Evolutionary conservation across 2,797 vertebrate species (phyloP).

Genomic region (Pseudochirops corinnae): DNA sequence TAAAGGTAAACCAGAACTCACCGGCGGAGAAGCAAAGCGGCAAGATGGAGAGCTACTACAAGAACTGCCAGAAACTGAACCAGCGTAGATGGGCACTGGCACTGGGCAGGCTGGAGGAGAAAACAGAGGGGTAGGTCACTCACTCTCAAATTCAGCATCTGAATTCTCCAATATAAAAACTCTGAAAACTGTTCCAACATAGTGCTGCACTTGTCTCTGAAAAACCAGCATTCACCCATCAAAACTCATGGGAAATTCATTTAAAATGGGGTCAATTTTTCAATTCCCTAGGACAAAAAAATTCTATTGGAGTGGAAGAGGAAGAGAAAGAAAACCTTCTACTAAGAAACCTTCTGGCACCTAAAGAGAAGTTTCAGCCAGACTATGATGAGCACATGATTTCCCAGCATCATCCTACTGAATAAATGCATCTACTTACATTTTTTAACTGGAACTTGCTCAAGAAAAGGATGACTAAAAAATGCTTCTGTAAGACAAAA

Average conservation of each 20-base stretch:
- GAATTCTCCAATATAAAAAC: background rate
- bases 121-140: background rate
- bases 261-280: constrained; percentile 71
- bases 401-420: constrained; percentile 3
- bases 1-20: constrained; percentile 85
- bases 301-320: constrained; percentile 49
- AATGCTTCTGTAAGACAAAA: constrained; percentile 90
- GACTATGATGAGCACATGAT: background rate
- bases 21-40: constrained; percentile 95
- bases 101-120: constrained; percentile 92
- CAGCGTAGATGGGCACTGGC: constrained; percentile 91
- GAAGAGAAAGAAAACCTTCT: constrained; percentile 60
- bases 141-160: constrained; percentile 15
- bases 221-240: constrained; percentile 34
- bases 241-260: constrained; percentile 56
- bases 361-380: background rate
- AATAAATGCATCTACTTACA: constrained; percentile 87
- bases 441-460: constrained; percentile 94
- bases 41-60: constrained; percentile 94
- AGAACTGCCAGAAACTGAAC: constrained; percentile 90
- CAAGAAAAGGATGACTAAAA: constrained; percentile 96
- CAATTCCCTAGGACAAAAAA: constrained; percentile 53
- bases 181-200: background rate
- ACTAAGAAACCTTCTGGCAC: constrained; percentile 24
- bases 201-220: constrained; percentile 21